A percentile compares a stretch with the other conserved stretches of the same genome.
Evolutionary conservation across 2,113 vertebrate genomes (phyloP).

Genomic region (Menura novaehollandiae): DNA sequence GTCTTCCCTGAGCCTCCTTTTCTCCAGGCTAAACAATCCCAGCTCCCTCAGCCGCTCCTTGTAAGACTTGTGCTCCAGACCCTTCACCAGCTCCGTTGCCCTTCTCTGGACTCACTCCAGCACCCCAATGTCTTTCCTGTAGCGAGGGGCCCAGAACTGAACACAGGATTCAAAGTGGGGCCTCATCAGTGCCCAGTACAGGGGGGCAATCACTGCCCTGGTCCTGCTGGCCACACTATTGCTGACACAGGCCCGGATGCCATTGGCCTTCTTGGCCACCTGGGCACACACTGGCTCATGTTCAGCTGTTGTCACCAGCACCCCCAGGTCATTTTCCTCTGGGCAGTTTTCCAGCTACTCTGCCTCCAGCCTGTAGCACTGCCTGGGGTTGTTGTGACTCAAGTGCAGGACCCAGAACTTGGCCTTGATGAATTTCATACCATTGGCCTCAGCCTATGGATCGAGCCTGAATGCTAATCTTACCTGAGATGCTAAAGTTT

Average conservation of each 20-base stretch:
- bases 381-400: background rate
- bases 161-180: fast-evolving
- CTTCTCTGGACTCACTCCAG: background rate
- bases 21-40: background rate
- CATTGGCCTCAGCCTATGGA: background rate
- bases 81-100: background rate
- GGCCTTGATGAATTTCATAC: background rate
- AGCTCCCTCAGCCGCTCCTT: background rate
- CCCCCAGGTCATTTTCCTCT: background rate
- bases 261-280: background rate
- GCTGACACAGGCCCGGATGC: background rate
- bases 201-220: background rate
- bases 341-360: background rate
- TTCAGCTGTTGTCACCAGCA: fast-evolving
- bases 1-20: background rate
- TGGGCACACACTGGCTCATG: background rate
- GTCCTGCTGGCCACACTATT: background rate
- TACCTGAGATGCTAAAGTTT: background rate
- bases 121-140: background rate
- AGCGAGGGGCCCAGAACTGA: background rate
- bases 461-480: background rate
- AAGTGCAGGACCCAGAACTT: background rate
- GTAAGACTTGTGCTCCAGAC: background rate
- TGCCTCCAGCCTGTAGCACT: fast-evolving
- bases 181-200: fast-evolving